phyloP scores from a whole-genome alignment of 23 tunicate species.

The Botrylloides violaceus region DNA sequence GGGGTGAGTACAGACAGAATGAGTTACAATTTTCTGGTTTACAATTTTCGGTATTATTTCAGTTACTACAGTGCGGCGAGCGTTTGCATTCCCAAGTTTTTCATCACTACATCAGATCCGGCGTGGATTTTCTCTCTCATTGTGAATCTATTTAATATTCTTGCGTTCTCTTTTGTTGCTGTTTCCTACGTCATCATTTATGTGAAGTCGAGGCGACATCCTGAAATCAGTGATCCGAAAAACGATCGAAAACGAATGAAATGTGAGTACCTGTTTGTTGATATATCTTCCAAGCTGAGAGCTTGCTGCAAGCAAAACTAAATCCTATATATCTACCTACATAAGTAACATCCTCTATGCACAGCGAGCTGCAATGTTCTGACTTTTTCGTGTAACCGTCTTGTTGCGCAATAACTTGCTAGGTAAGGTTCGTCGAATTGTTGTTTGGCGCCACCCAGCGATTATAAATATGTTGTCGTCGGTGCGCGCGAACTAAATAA shows the following conservation, averaged over 20 bases:
- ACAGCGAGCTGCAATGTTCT: too few species aligned
- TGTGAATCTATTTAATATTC: conserved; percentile 44
- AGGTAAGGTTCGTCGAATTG: too few species aligned
- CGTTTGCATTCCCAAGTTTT: conserved; percentile 65
- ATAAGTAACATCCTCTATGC: too few species aligned
- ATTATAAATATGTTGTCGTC: too few species aligned
- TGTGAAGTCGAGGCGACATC: conserved; percentile 8
- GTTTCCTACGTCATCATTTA: conserved; percentile 24
- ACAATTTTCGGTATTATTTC: background rate
- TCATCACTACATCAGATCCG: conserved; percentile 30
- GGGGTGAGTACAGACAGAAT: background rate
- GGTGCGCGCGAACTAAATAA: too few species aligned
- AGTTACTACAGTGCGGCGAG: conserved; percentile 73
- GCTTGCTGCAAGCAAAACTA: too few species aligned
- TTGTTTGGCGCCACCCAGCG: too few species aligned
- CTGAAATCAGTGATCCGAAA: background rate
- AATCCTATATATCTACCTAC: too few species aligned
- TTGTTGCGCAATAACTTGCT: too few species aligned
- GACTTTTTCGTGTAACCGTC: too few species aligned
- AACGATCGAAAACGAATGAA: background rate
- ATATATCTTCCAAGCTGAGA: too few species aligned
- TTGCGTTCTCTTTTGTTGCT: conserved; percentile 53
- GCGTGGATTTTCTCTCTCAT: conserved; percentile 47
- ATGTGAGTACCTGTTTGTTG: too few species aligned
- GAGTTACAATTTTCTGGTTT: background rate